Base-by-base conservation (phyloP, 2,113 vertebrate genomes). In the Colaptes auratus region DNA sequence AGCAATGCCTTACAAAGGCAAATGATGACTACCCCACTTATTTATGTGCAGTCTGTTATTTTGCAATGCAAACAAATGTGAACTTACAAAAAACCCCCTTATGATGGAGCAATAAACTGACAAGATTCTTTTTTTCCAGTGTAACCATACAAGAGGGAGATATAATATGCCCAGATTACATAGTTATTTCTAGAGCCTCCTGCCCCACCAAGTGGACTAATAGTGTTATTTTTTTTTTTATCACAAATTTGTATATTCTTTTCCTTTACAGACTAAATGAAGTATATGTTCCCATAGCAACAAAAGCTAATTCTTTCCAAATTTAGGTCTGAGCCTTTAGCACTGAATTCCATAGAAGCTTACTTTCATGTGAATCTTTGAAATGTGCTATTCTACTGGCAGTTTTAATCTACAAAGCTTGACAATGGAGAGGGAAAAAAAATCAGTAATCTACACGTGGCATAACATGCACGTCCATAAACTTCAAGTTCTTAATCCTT, bases 191-290 rank as follows among this genome's bases (percentile, higher is more conserved):
- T 89, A 98, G 86, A 98, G 98, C 95, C 98, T 99, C 97, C 98
- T 98, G 98, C 98, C 98, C 98, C 98, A 99, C 99, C 98, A 98
- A 98, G 98, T 99, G 98, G 98, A 98, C 98, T 98, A 94, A 97
- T 93, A 89, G 95, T 97, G 98, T 97, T 98, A 98, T 96, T 96
- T 97, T 97, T 97, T 94, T 96, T 97, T 97, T 96, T 92, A 88
- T 84, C 42, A 93, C 72, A 91, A 96, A 92, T 96, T 92, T 96
- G 72, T 90, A 85, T 93, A 81, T 55, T 72, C 72, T 67, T 88
- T 88, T 81, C 88, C 87, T 95, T 94, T 94, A 69, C 92, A 61
- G 61, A 77, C 46, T 93, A 92, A 85, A 95, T 96, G 52, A 95
- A 96, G 50, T 59, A 78, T 85, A 88, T 31, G 88, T 96, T 97